A percentile compares a stretch with the other conserved stretches of the same genome.
Conservation (phyloP, 2,888 invertebrate species). For the Cryptophagus acutangulus region DNA sequence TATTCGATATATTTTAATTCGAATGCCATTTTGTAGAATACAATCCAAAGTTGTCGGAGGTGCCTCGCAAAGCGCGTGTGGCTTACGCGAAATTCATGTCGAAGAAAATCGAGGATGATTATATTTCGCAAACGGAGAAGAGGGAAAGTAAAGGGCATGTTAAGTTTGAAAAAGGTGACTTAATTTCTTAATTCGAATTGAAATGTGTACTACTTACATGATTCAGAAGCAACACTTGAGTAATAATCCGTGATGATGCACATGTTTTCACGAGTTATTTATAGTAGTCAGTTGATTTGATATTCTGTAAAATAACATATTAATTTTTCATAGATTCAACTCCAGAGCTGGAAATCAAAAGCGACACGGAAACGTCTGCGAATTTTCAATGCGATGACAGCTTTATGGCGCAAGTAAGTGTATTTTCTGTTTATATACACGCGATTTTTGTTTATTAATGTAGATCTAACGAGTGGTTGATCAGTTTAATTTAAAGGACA, state of each 20-base stretch:
- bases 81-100: constrained; percentile 87
- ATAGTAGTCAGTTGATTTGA: too few species aligned
- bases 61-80: constrained; percentile 72
- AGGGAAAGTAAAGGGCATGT: constrained; percentile 8
- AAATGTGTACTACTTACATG: too few species aligned
- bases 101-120: constrained; percentile 58
- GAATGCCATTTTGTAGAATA: constrained; percentile 45
- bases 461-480: too few species aligned
- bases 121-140: constrained; percentile 19
- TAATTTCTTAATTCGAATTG: too few species aligned
- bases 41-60: constrained; percentile 71
- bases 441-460: too few species aligned
- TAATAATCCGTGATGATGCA: too few species aligned
- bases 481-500: too few species aligned
- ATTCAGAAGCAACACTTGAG: too few species aligned
- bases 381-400: constrained; percentile 14
- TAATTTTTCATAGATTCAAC: constrained; percentile 12
- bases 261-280: too few species aligned
- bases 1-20: not conserved
- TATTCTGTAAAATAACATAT: too few species aligned
- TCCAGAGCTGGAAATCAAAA: constrained; percentile 8
- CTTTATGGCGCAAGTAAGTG: constrained; percentile 20
- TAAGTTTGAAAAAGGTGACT: too few species aligned
- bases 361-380: constrained; percentile 7
- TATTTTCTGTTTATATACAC: too few species aligned